These are phyloP conservation scores for Gymnorhina tibicen DNA, from an alignment of 2,113 vertebrate species.

Conservation along the genomic window DNA sequence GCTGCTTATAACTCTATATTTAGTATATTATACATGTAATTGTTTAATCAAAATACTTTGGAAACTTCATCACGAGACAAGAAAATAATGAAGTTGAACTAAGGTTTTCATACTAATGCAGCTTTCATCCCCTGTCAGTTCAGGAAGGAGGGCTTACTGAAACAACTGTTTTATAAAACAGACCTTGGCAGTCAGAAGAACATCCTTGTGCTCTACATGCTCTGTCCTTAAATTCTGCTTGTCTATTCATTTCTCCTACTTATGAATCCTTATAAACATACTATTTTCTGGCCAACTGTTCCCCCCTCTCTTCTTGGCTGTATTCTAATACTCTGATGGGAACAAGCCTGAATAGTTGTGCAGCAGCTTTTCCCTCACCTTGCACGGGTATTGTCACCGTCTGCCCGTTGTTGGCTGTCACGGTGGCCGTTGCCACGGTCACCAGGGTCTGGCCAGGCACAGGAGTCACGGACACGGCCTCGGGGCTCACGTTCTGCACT, in stretches of 20 bases:
- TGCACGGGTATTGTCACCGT: slow-evolving; percentile 84
- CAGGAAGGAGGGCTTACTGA: background rate
- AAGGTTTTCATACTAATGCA: background rate
- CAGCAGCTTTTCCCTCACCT: slow-evolving; percentile 60
- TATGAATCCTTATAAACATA: background rate
- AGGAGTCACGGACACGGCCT: slow-evolving; percentile 71
- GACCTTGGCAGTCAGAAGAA: background rate
- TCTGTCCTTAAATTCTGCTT: background rate
- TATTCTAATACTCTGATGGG: fast-evolving
- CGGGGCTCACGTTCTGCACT: slow-evolving; percentile 66
- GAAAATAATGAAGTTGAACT: background rate
- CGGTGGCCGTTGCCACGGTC: slow-evolving; percentile 84
- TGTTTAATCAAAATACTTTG: background rate
- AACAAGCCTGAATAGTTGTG: background rate
- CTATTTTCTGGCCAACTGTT: background rate
- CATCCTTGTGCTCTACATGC: background rate
- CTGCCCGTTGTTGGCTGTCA: slow-evolving; percentile 84
- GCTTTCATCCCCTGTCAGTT: background rate
- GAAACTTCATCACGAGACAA: background rate
- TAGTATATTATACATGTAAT: background rate
- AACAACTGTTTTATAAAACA: background rate
- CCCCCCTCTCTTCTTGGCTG: background rate
- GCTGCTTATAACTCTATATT: background rate
- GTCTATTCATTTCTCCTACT: background rate
- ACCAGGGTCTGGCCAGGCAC: slow-evolving; percentile 87